Base-by-base conservation (phyloP, 2,797 vertebrate species). In the Botia kubotai region DNA sequence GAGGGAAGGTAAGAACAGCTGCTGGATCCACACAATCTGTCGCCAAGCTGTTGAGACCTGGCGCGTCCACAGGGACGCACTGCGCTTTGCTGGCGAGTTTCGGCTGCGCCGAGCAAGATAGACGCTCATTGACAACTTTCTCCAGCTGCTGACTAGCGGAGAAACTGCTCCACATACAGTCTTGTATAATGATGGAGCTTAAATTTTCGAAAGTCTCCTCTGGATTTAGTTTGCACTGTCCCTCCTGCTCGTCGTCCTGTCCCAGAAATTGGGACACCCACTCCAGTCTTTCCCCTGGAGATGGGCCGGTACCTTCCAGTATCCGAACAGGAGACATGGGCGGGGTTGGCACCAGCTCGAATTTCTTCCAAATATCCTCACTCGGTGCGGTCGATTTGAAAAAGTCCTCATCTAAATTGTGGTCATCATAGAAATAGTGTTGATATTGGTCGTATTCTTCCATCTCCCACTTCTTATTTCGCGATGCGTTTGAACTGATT, bases 351-450 rank as follows among this genome's bases (percentile, higher is more conserved):
- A 98, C 95, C 86, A 98, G 94, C 91, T 99, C 97, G 86, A 99
- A 98, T 94, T 98, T 99, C 93, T 99, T 98, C 98, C 98, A 99
- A 87, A 99, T 98, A 89, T 99, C 98, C 91, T 98, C 97, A 80
- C 97, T 97, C 85, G 97, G 97, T 10, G 96, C 97, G 2, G 95
- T 97, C 83, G 95, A 97, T 89, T 96, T 96, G 88, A 97, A 96
- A 87, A 97, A 97, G 89, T 98, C 97, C 91, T 97, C 96, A 71
- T 93, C 96, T 73, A 92, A 91, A 84, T 98, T 95, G 80, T 92
- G 92, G 77, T 96, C 94, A 88, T 98, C 97, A 87, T 97, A 97
- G 92, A 98, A 98, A 90, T 96, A 98, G 75, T 97, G 97, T 55
- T 96, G 96, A 90, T 96, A 95, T 81, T 96, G 94, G 88, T 97